These are phyloP conservation scores for Lutjanus campechanus DNA, from an alignment of 2,797 vertebrate genomes.

Conservation along the genomic window DNA sequence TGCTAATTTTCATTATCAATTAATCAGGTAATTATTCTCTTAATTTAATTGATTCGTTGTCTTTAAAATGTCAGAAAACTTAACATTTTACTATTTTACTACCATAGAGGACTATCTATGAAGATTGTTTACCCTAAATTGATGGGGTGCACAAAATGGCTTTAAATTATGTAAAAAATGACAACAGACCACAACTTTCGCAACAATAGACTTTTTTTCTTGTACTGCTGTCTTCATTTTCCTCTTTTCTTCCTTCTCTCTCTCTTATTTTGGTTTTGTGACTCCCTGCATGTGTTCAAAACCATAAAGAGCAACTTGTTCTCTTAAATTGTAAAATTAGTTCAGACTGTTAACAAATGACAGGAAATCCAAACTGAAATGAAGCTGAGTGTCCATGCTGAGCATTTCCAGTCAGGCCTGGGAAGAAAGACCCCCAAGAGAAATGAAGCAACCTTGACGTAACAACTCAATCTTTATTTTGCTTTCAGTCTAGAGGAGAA, in stretches of 20 bases:
- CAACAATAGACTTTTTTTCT: neutral
- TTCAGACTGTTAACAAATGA: constrained; percentile 41
- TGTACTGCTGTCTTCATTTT: neutral
- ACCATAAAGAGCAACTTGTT: constrained; percentile 28
- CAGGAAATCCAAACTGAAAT: constrained; percentile 35
- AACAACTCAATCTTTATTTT: neutral
- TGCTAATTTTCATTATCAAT: neutral
- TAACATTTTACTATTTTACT: too few species aligned
- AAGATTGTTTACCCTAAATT: too few species aligned
- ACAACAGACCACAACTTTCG: neutral
- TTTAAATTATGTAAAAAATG: too few species aligned
- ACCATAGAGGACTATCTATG: too few species aligned
- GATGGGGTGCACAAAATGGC: neutral
- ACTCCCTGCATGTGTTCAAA: neutral
- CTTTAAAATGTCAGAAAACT: neutral
- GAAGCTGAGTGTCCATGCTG: constrained; percentile 12
- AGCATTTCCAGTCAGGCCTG: constrained; percentile 11
- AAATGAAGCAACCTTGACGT: neutral
- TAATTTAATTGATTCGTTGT: neutral
- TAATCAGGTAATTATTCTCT: neutral
- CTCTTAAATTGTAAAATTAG: constrained; percentile 39
- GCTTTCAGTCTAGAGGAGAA: neutral
- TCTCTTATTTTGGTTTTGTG: constrained; percentile 7
- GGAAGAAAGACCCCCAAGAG: constrained; percentile 8
- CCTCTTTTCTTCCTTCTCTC: neutral